These are phyloP conservation scores for Phaetusa simplex DNA, from an alignment of 2,113 vertebrate genomes.

Conservation along the genomic window DNA sequence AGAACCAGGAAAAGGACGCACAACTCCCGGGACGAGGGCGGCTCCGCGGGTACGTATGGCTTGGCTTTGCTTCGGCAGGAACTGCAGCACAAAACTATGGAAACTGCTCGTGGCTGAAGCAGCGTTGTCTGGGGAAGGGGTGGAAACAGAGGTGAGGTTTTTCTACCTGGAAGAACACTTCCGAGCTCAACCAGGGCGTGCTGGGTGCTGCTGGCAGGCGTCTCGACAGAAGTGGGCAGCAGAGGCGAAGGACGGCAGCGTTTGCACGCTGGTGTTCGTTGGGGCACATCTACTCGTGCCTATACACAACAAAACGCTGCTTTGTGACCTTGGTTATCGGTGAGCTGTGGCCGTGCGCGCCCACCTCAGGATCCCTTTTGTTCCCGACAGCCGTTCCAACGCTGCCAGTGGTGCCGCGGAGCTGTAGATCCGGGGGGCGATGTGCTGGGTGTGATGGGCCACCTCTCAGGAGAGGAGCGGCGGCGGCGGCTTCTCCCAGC, in stretches of 20 bases:
- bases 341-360: not conserved
- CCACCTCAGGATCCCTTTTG: not conserved
- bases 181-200: not conserved
- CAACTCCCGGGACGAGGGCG: rapidly evolving
- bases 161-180: not conserved
- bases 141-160: not conserved
- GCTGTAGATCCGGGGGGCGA: not conserved
- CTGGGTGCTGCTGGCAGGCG: not conserved
- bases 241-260: not conserved
- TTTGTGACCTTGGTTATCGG: not conserved
- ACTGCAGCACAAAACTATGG: not conserved
- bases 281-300: not conserved
- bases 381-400: not conserved
- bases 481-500: not conserved
- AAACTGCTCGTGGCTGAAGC: rapidly evolving
- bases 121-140: not conserved
- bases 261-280: not conserved
- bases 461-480: rapidly evolving
- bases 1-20: not conserved
- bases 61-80: not conserved
- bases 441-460: not conserved
- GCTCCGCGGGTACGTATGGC: not conserved
- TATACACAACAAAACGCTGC: not conserved
- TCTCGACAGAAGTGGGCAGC: not conserved
- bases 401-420: rapidly evolving